Conservation (phyloP, 2,797 vertebrate species). For the Aldrovandia affinis region DNA sequence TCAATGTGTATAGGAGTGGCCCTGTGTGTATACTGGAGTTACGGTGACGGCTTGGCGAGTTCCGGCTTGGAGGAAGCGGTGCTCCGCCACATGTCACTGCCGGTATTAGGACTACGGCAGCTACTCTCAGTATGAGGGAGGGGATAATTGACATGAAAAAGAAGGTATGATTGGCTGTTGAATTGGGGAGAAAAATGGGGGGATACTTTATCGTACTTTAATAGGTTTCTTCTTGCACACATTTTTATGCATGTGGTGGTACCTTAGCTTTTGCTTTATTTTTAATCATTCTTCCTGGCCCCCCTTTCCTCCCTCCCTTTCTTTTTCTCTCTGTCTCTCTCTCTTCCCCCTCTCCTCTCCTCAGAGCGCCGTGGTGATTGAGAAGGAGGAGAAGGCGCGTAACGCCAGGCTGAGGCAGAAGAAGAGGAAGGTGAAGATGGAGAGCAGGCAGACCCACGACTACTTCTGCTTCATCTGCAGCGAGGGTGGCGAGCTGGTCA, state of each 20-base stretch:
- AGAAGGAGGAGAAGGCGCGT: conserved; percentile 92
- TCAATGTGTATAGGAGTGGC: too few species aligned
- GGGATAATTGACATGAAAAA: too few species aligned
- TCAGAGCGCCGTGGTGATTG: conserved; percentile 77
- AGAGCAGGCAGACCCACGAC: conserved; percentile 90
- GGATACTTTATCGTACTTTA: not conserved
- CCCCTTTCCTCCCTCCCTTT: not conserved
- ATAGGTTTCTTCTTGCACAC: not conserved
- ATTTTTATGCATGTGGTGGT: too few species aligned
- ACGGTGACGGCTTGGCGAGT: too few species aligned
- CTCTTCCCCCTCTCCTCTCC: conserved; percentile 20
- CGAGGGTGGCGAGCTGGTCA: conserved; percentile 94
- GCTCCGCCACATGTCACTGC: too few species aligned
- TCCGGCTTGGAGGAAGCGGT: too few species aligned
- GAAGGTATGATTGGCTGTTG: too few species aligned
- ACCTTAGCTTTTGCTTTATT: not conserved
- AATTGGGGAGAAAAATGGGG: too few species aligned
- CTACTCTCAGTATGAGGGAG: too few species aligned
- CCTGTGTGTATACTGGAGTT: too few species aligned
- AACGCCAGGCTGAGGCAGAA: conserved; percentile 93
- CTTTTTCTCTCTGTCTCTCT: too few species aligned
- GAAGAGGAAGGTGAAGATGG: conserved; percentile 87
- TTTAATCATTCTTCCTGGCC: not conserved
- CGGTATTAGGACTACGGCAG: too few species aligned
- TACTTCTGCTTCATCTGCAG: conserved; percentile 94